Base-by-base conservation (phyloP, 1,140 invertebrate genomes). In the Zaprionus lachaisei region DNA sequence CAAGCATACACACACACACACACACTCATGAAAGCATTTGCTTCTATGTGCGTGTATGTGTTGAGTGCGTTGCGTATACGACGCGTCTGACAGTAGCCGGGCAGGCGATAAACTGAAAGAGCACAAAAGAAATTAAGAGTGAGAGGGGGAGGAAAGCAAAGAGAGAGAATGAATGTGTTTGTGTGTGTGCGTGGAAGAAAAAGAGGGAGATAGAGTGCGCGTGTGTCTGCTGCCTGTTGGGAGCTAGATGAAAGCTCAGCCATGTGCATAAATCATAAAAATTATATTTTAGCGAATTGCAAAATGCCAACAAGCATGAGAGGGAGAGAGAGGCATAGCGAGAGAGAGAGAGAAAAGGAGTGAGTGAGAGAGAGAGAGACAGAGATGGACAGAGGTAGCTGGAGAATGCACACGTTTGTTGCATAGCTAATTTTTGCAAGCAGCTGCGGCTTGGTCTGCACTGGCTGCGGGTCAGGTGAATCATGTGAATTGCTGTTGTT, bases 231-330 rank as follows among this genome's bases (percentile, higher is more conserved):
- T 17, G 44, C 12, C 28, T 41, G 44, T 61, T n/a, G 57, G 49
- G 65, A 74, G 65, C 41, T 62, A 26, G 38, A 24, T 51, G 57
- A 58, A 78, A 56, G 61, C 63, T 54, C 51, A 80, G 44, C 47
- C 77, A 70, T 72, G 72, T 66, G 65, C 22, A 72, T 83, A 74
- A 83, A 56, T 44, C 64, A 64, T 66, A 61, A 55, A 76, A 55
- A 71, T 54, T 62, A 76, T 75, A 64, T 71, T 70, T 70, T 64
- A 63, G 51, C 57, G 60, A 70, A 70, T 62, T 61, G 71, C 71
- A 58, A 68, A 67, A 68, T 63, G 60, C 58, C 58, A 54, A 17
- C 65, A 69, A 34, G 34, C 5, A 28, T 14, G 0, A 51, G 11
- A 44, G 7, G 5, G 7, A 41, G 15, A 15, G 1, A 44, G 22